Conservation (phyloP, 2,888 invertebrate genomes). For the Molorchus minor region DNA sequence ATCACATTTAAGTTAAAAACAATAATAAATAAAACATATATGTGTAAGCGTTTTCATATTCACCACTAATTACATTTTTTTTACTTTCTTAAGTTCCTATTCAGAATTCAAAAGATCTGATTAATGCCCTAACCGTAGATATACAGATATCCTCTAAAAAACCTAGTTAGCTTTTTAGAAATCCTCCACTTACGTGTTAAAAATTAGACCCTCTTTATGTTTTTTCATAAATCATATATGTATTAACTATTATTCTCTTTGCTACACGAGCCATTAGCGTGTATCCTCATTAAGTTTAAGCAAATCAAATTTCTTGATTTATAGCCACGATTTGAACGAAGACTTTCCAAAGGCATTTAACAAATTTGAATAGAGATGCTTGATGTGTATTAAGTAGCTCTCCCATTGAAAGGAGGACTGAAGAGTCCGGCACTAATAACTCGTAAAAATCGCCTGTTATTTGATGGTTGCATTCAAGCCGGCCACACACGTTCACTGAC, state of each 20-base stretch:
- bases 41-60: no score
- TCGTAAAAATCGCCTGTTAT: conserved; percentile 19
- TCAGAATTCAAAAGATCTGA: background rate
- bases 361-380: conserved; percentile 19
- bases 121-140: background rate
- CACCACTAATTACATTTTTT: no score
- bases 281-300: conserved; percentile 26
- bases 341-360: conserved; percentile 16
- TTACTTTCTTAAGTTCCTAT: no score
- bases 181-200: background rate
- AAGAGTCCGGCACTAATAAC: conserved; percentile 16
- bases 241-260: background rate
- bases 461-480: conserved; percentile 21
- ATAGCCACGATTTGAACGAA: conserved; percentile 20
- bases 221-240: conserved; percentile 23
- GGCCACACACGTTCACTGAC: conserved; percentile 25
- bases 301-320: conserved; percentile 24
- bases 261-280: conserved; percentile 5
- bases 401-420: conserved; percentile 18
- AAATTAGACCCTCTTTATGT: conserved; percentile 2
- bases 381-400: conserved; percentile 27
- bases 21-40: no score
- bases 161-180: background rate
- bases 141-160: background rate
- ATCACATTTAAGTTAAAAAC: no score